Conservation (phyloP, 2,888 invertebrate genomes). For the Prosapia bicincta region DNA sequence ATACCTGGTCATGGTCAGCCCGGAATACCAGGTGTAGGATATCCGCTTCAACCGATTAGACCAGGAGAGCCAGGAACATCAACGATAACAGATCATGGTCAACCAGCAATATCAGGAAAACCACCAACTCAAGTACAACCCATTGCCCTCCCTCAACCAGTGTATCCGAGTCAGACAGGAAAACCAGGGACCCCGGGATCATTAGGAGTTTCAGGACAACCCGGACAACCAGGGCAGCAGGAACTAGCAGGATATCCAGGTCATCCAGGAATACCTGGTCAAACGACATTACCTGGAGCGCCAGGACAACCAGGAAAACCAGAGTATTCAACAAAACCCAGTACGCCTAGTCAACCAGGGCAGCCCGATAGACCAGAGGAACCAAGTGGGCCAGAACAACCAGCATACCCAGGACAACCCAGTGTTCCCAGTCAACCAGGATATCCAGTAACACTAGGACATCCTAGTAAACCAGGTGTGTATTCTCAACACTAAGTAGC, state of each 20-base stretch:
- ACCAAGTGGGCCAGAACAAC: slow-evolving; percentile 34
- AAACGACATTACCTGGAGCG: slow-evolving; percentile 42
- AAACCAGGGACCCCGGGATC: slow-evolving; percentile 28
- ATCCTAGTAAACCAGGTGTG: slow-evolving; percentile 52
- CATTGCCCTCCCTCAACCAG: slow-evolving; percentile 47
- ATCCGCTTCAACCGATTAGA: slow-evolving; percentile 33
- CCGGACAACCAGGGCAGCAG: slow-evolving; percentile 32
- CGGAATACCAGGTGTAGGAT: slow-evolving; percentile 37
- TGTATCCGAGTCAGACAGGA: slow-evolving; percentile 34
- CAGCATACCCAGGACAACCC: slow-evolving; percentile 23
- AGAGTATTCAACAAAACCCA: slow-evolving; percentile 25
- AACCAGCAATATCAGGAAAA: slow-evolving; percentile 28
- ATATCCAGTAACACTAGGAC: slow-evolving; percentile 54
- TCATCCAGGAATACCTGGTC: slow-evolving; percentile 30
- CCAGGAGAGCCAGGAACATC: slow-evolving; percentile 35
- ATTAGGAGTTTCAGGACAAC: slow-evolving; percentile 21
- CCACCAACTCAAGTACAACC: slow-evolving; percentile 37
- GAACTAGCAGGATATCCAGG: slow-evolving; percentile 32
- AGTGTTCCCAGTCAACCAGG: slow-evolving; percentile 37
- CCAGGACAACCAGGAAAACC: slow-evolving; percentile 29
- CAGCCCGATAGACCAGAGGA: slow-evolving; percentile 37
- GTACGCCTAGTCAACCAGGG: slow-evolving; percentile 32
- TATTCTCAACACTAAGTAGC: no score
- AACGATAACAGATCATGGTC: not conserved
- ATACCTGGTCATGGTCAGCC: slow-evolving; percentile 25